Conservation (phyloP, 2,797 vertebrate genomes). For the Dendrocincla fuliginosa region DNA sequence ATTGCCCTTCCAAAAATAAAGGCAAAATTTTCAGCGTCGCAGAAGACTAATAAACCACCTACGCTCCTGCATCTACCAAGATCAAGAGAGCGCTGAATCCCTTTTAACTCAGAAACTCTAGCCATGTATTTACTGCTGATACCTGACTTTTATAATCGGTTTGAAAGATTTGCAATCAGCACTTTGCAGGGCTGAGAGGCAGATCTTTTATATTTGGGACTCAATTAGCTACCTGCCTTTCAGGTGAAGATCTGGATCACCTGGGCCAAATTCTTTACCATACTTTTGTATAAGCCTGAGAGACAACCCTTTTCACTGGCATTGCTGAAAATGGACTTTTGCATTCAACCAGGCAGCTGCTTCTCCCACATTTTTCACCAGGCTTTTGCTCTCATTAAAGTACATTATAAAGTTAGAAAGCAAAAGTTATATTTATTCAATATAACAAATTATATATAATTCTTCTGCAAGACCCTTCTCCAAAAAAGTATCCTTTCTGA, state of each 20-base stretch:
- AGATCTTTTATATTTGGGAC: not conserved
- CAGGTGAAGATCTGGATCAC: not conserved
- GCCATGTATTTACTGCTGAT: not conserved
- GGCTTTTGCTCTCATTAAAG: not conserved
- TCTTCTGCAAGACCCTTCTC: not conserved
- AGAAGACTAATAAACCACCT: not conserved
- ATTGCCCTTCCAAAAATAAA: not conserved
- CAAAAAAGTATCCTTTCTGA: not conserved
- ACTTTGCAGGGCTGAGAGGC: not conserved
- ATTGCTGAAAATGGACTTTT: not conserved
- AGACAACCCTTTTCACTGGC: not conserved
- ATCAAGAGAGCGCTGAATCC: not conserved
- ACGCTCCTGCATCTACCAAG: fast-evolving
- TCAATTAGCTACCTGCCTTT: not conserved
- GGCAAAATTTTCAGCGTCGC: not conserved
- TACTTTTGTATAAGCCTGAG: not conserved
- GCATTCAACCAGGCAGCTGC: not conserved
- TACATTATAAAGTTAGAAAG: not conserved
- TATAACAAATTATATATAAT: no score
- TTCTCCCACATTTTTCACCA: not conserved
- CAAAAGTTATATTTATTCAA: not conserved
- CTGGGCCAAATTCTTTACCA: not conserved
- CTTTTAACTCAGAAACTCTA: not conserved
- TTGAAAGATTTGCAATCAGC: not conserved
- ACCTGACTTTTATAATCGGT: not conserved